Percentiles rank a stretch among this genome's conserved stretches.
Evolutionary conservation across 2,888 invertebrate species (phyloP).

Genomic region (Dryomyza anilis): DNA sequence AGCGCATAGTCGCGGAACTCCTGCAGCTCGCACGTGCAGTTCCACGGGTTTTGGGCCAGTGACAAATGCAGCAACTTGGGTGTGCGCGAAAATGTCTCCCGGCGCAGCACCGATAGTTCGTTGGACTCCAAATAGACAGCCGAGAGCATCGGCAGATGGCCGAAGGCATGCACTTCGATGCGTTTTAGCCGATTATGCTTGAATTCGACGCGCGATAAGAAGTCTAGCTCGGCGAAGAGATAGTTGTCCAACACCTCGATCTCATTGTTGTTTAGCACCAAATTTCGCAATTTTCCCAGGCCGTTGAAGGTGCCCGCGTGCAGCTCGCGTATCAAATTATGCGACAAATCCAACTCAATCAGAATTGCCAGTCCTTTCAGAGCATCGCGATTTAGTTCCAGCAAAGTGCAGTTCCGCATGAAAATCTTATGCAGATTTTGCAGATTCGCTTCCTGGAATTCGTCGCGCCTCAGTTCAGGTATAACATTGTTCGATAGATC

Average conservation of each 20-base stretch:
- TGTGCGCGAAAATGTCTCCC: slow-evolving; percentile 70
- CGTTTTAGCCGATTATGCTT: slow-evolving; percentile 75
- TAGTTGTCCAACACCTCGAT: slow-evolving; percentile 74
- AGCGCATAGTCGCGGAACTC: slow-evolving; percentile 79
- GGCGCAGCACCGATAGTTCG: slow-evolving; percentile 70
- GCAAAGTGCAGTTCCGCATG: slow-evolving; percentile 75
- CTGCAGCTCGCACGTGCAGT: slow-evolving; percentile 84
- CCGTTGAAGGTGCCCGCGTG: slow-evolving; percentile 74
- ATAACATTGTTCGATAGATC: slow-evolving; percentile 76
- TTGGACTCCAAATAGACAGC: slow-evolving; percentile 76
- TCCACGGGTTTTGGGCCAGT: slow-evolving; percentile 83
- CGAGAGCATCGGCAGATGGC: slow-evolving; percentile 70
- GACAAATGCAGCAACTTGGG: slow-evolving; percentile 74
- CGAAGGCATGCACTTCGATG: slow-evolving; percentile 75
- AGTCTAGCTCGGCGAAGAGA: slow-evolving; percentile 76
- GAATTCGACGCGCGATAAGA: slow-evolving; percentile 77
- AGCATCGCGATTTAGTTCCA: slow-evolving; percentile 74
- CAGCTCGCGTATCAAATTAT: slow-evolving; percentile 71
- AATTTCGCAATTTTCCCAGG: slow-evolving; percentile 72
- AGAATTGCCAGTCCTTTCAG: slow-evolving; percentile 77
- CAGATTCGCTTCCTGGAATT: slow-evolving; percentile 72
- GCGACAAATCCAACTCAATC: slow-evolving; percentile 82
- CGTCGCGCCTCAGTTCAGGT: slow-evolving; percentile 69
- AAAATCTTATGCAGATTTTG: slow-evolving; percentile 82
- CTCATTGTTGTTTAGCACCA: slow-evolving; percentile 77